Evolutionary conservation across 2,888 invertebrate genomes (phyloP), one percentile per base, ranked within the genome.

Genomic region (Epinotia demarniana): DNA sequence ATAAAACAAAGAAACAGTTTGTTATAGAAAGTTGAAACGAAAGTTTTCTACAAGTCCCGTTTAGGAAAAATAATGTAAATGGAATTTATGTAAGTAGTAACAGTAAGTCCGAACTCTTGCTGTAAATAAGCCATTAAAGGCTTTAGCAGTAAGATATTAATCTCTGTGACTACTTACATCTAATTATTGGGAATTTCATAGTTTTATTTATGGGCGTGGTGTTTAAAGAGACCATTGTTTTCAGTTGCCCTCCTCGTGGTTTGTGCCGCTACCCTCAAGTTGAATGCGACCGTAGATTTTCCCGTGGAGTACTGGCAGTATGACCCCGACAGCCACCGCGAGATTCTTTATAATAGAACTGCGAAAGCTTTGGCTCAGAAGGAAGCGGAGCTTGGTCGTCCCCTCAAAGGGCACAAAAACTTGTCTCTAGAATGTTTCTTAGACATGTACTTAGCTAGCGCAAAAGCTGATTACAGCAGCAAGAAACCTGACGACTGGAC

Each of bases 171-270:
- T 23, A 23, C 23, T 2, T 23, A 23, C 23, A 23, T 23, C 23
- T 23, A 23, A 23, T 23, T 23, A 23, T 23, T 23, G 23, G 23
- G 23, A 23, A 23, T 2, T 23, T 23, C 23, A 2, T 23, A 23
- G 23, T 23, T 27, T 27, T 27, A 3, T 27, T 27, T 27, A 27
- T 27, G 23, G 23, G 18, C 39, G 3, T n/a, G 18, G 1, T 11
- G 39, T 67, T 67, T 16, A 67, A n/a, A 55, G 6, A 18, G n/a
- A 67, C 8, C n/a, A 55, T 67, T 67, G 18, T 67, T 67, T 67
- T 53, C 66, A 67, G 66, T 55, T 55, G 9, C 33, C 53, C 27
- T 67, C 6, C 5, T 67, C 55, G 53, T 55, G 33, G 33, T 33
- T n/a, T 55, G 33, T 27, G 27, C 66, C n/a, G 55, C 18, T n/a